A percentile compares a stretch with the other conserved stretches of the same genome.
Conservation (phyloP, 2,797 vertebrate species). For the Rhinophrynus dorsalis region DNA sequence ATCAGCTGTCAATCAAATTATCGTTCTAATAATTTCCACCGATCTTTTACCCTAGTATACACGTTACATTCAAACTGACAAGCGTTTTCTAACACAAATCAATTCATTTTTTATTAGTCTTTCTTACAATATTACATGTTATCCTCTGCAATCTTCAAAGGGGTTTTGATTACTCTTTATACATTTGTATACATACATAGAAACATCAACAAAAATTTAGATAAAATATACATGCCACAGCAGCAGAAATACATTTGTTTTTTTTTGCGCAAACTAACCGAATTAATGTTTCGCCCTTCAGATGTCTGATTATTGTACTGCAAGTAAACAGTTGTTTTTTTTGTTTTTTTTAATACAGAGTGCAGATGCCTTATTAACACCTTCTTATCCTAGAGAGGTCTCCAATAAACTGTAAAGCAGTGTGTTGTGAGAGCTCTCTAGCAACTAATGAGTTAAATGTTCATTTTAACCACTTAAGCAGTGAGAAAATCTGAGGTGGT, state of each 20-base stretch:
- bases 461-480: too few species aligned
- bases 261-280: constrained; percentile 37
- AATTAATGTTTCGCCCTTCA: constrained; percentile 29
- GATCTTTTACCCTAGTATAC: too few species aligned
- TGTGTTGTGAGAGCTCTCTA: too few species aligned
- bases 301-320: constrained; percentile 29
- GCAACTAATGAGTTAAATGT: too few species aligned
- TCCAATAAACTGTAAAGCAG: too few species aligned
- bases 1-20: too few species aligned
- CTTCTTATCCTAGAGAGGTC: too few species aligned
- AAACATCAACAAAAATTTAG: constrained; percentile 72
- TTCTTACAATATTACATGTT: constrained; percentile 39
- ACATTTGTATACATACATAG: constrained; percentile 67
- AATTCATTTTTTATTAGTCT: constrained; percentile 38
- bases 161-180: constrained; percentile 51
- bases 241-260: constrained; percentile 30
- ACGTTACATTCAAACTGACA: not conserved
- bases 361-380: constrained; percentile 20
- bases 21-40: too few species aligned
- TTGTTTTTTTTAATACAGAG: constrained; percentile 42
- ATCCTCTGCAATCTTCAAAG: constrained; percentile 37
- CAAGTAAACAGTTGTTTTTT: constrained; percentile 40
- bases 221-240: constrained; percentile 77
- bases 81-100: constrained; percentile 23
- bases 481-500: too few species aligned